Evolutionary conservation across 2,113 vertebrate species (phyloP).

Genomic region (Caretta caretta): DNA sequence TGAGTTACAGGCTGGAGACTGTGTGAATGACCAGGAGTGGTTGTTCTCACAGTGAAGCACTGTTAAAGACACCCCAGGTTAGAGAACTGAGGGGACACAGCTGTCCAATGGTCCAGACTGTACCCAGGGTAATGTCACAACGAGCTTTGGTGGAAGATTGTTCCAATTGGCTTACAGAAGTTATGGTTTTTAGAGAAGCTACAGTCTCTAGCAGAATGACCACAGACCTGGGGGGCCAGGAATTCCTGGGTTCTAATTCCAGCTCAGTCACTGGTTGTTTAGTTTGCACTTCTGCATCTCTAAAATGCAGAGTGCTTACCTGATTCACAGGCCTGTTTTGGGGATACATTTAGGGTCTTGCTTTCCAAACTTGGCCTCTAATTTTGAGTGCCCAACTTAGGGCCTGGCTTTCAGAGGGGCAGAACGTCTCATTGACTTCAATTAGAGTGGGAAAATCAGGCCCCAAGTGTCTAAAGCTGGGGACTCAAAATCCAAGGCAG

Average conservation of each 20-base stretch:
- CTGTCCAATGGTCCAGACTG: no score
- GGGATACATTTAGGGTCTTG: not conserved
- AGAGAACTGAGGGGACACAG: no score
- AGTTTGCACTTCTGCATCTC: not conserved
- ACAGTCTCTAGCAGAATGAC: no score
- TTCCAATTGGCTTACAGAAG: not conserved
- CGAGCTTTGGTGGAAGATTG: not conserved
- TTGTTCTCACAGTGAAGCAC: no score
- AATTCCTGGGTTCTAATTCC: not conserved
- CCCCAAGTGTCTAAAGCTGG: not conserved
- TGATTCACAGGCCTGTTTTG: no score
- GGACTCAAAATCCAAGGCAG: not conserved
- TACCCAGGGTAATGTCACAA: no score
- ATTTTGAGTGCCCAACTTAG: no score
- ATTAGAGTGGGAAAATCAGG: not conserved
- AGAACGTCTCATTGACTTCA: not conserved
- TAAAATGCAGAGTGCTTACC: no score
- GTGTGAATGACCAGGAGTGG: no score
- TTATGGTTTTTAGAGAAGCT: not conserved
- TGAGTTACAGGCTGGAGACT: no score
- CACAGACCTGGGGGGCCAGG: not conserved
- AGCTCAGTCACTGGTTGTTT: not conserved
- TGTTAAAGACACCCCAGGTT: no score
- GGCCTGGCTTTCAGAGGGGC: no score
- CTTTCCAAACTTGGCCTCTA: not conserved